A percentile compares a stretch with the other conserved stretches of the same genome.
Evolutionary conservation across 2,888 invertebrate species (phyloP).

Genomic region (Microctonus aethiopoides): DNA sequence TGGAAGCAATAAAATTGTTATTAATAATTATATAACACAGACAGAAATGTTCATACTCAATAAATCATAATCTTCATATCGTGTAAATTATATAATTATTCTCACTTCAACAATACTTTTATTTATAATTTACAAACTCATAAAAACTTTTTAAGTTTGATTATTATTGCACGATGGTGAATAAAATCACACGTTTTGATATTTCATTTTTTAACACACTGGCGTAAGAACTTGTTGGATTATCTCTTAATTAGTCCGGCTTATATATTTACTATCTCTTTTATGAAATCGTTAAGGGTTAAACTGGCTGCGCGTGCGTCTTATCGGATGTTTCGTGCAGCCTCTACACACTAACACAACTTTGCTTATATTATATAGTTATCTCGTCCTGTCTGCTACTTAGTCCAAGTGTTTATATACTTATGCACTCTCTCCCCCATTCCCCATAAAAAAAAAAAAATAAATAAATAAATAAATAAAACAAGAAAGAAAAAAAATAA

Average conservation of each 20-base stretch:
- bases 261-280: constrained; percentile 46
- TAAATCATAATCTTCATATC: too few relatives aligned
- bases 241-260: constrained; percentile 58
- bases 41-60: too few relatives aligned
- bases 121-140: too few relatives aligned
- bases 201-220: neutral
- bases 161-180: neutral
- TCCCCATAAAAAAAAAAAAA: neutral
- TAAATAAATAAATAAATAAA: neutral
- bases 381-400: neutral
- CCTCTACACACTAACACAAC: neutral
- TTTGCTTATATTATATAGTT: neutral
- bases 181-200: neutral
- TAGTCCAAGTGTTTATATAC: neutral
- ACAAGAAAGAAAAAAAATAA: too few relatives aligned
- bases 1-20: too few relatives aligned
- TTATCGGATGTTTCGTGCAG: constrained; percentile 7
- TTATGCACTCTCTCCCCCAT: neutral
- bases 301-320: constrained; percentile 18
- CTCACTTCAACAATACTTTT: too few relatives aligned
- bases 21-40: too few relatives aligned
- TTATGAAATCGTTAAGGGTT: constrained; percentile 57
- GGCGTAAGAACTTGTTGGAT: constrained; percentile 40
- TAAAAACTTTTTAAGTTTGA: neutral
- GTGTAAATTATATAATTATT: too few relatives aligned